Base-by-base conservation (phyloP, 2,797 vertebrate genomes). In the Steatocranus sp. region DNA sequence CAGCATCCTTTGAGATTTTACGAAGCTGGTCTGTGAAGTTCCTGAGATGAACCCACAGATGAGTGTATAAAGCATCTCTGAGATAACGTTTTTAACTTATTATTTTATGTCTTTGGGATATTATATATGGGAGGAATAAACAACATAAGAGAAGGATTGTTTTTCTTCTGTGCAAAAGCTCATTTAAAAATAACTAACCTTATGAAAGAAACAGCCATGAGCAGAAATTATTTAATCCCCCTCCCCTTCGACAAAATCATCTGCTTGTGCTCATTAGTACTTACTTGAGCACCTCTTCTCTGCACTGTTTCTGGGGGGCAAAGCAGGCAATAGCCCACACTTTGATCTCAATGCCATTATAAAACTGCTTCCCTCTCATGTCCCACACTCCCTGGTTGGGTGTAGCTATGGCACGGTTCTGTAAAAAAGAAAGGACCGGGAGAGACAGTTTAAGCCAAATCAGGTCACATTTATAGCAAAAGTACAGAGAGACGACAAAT, bases 251-350 rank as follows among this genome's bases (percentile, higher is more conserved):
- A 75, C 34, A 80, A 56, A 75, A 50, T 2, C 32, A 79, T 77
- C 43, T 53, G 36, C 76, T 18, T 54, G 15, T n/a, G 3, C 38
- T 88, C 38, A 75, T 79, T 75, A 32, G 56, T 89, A 95, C 98
- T 97, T 97, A 99, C 99, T 99, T 99, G 83, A 99, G 97, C 94
- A 99, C 98, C 93, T 99, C 99, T 94, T 99, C 99, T 89, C 98
- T 96, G 94, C 99, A 99, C 92, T 99, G 99, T 92, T 99, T 99
- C 96, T 99, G 99, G 1, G 99, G 99, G 88, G 99, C 99, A 88
- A 99, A 99, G 96, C 99, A 99, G 82, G 99, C 99, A 48, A 99
- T 99, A 18, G 99, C 99, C 99, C 99, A 99, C 88, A 99, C 99
- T 95, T 99, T 99, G 96, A 99, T 99, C 96, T 99, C 99, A 23